These are phyloP conservation scores for Lepidocolaptes lacrymiger DNA, from an alignment of 2,797 vertebrate species.

Conservation along the genomic window DNA sequence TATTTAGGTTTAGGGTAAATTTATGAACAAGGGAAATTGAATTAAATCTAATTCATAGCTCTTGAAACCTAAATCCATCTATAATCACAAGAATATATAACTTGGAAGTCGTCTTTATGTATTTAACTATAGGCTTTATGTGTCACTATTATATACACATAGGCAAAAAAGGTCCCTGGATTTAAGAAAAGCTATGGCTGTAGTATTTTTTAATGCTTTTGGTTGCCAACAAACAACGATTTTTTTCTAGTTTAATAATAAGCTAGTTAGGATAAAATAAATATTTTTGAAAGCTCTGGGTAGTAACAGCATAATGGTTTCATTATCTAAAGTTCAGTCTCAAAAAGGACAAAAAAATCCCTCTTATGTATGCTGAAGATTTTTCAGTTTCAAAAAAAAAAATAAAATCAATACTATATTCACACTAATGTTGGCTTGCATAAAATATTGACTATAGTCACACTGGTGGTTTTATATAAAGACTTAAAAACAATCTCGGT, in stretches of 20 bases:
- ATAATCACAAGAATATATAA: neutral
- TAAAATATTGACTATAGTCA: constrained; percentile 68
- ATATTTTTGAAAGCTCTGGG: constrained; percentile 42
- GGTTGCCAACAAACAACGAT: neutral
- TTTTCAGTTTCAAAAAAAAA: constrained; percentile 38
- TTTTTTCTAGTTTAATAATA: constrained; percentile 25
- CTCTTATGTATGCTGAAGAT: constrained; percentile 23
- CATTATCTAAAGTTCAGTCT: constrained; percentile 60
- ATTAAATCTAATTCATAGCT: neutral
- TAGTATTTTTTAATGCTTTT: neutral
- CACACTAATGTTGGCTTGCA: constrained; percentile 57
- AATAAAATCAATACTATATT: constrained; percentile 66
- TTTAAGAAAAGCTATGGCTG: neutral
- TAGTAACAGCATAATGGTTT: constrained; percentile 25
- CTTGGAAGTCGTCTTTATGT: neutral
- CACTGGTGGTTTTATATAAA: constrained; percentile 45
- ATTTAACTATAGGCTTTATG: neutral
- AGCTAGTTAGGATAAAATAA: neutral
- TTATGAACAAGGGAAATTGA: neutral
- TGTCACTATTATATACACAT: neutral
- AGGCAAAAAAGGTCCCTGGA: neutral
- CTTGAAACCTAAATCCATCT: neutral
- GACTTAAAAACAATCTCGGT: constrained; percentile 63
- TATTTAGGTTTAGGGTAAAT: neutral
- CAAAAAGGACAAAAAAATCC: constrained; percentile 33